A percentile compares a stretch with the other conserved stretches of the same genome.
Evolutionary conservation across 2,888 invertebrate species (phyloP).

Genomic region (Neria commutata): DNA sequence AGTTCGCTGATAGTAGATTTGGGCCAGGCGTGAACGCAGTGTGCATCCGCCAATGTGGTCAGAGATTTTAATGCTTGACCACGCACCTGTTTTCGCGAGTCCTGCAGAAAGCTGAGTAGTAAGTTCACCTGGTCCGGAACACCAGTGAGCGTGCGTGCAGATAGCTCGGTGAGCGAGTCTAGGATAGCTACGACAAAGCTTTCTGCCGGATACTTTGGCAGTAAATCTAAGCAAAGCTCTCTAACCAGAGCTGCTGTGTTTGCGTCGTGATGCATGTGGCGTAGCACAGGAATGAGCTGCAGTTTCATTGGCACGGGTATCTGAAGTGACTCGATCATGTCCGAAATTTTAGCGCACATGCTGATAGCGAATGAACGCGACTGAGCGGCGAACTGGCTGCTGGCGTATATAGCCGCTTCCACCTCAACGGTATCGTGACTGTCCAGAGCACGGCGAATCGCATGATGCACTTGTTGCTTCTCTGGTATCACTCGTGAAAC

Average conservation of each 20-base stretch:
- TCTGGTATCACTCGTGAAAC: conserved; percentile 93
- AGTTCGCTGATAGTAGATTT: conserved; percentile 63
- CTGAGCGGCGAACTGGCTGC: conserved; percentile 91
- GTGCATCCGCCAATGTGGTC: conserved; percentile 70
- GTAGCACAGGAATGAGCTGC: conserved; percentile 86
- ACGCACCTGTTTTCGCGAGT: conserved; percentile 74
- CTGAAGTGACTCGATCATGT: conserved; percentile 92
- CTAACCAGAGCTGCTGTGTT: conserved; percentile 71
- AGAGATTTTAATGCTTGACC: conserved; percentile 72
- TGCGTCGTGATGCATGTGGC: conserved; percentile 89
- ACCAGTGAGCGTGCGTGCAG: conserved; percentile 86
- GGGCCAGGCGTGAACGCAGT: conserved; percentile 81
- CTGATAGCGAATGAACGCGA: conserved; percentile 95
- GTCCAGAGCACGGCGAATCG: conserved; percentile 87
- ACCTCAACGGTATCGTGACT: conserved; percentile 96
- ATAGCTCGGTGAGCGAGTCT: conserved; percentile 85
- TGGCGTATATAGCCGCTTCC: conserved; percentile 94
- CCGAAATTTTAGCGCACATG: conserved; percentile 93
- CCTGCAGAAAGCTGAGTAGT: conserved; percentile 72
- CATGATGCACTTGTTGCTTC: conserved; percentile 93
- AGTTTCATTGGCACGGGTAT: conserved; percentile 92
- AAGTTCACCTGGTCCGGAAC: conserved; percentile 82
- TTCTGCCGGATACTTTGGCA: conserved; percentile 79
- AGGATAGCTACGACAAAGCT: conserved; percentile 83
- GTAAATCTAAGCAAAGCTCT: conserved; percentile 73